A percentile compares a stretch with the other conserved stretches of the same genome.
Conservation (phyloP, 2,888 invertebrate genomes). For the Mellilla xanthometata region DNA sequence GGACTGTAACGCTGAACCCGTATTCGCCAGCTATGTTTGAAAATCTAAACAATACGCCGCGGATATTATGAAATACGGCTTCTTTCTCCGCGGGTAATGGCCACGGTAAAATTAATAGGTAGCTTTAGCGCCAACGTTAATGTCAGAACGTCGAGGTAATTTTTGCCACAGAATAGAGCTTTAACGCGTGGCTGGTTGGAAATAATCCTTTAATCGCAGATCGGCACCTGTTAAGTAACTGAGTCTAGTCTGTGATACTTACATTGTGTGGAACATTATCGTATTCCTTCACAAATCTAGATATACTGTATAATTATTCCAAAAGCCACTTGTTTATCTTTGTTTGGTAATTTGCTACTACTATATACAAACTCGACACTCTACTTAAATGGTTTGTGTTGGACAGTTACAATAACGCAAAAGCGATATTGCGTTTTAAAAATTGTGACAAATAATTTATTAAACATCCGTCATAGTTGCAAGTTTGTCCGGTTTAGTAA, state of each 20-base stretch:
- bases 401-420: too few species aligned
- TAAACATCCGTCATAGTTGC: too few species aligned
- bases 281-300: slow-evolving; percentile 2
- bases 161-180: not conserved
- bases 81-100: slow-evolving; percentile 24
- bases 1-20: slow-evolving; percentile 28
- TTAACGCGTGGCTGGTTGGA: slow-evolving; percentile 1
- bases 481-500: slow-evolving; percentile 1
- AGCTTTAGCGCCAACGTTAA: slow-evolving; percentile 12
- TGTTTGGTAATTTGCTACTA: not conserved
- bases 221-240: slow-evolving; percentile 1
- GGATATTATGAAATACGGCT: slow-evolving; percentile 24
- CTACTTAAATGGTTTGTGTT: too few species aligned
- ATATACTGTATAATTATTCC: not conserved
- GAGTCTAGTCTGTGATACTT: slow-evolving; percentile 1
- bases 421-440: slow-evolving; percentile 2
- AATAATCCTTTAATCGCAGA: slow-evolving; percentile 6
- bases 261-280: slow-evolving; percentile 7
- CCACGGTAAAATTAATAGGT: slow-evolving; percentile 17
- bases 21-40: slow-evolving; percentile 14
- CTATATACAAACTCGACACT: too few species aligned
- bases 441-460: too few species aligned
- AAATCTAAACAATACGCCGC: slow-evolving; percentile 22
- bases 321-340: not conserved
- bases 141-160: not conserved